Percentiles rank a stretch among this genome's conserved stretches.
These are phyloP conservation scores for Ctenopoma multispine DNA, from an alignment of 2,797 vertebrate species.

Conservation along the genomic window DNA sequence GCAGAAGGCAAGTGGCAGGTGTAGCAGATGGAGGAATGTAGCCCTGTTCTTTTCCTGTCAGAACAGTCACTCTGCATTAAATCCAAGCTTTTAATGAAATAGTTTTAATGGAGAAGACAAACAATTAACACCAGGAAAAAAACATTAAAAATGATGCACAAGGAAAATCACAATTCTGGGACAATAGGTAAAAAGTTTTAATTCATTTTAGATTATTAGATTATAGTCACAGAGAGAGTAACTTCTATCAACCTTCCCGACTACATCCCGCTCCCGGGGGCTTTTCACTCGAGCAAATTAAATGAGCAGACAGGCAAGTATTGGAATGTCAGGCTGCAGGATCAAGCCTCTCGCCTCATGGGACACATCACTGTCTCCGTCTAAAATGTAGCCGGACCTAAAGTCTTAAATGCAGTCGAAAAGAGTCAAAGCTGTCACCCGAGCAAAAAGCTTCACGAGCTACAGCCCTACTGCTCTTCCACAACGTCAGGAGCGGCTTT, in stretches of 20 bases:
- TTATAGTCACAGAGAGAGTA: neutral
- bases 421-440: slow-evolving; percentile 12
- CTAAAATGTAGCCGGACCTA: slow-evolving; percentile 18
- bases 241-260: neutral
- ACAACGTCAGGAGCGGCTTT: slow-evolving; percentile 2
- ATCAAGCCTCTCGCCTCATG: slow-evolving; percentile 28
- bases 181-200: no score
- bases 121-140: neutral
- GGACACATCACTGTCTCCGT: slow-evolving; percentile 29
- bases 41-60: slow-evolving; percentile 18
- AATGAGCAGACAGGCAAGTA: slow-evolving; percentile 38
- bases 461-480: neutral
- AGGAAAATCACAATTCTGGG: neutral
- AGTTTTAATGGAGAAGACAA: neutral
- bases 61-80: neutral
- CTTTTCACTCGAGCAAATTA: slow-evolving; percentile 52
- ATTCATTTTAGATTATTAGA: neutral
- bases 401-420: slow-evolving; percentile 37
- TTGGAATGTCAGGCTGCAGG: slow-evolving; percentile 36
- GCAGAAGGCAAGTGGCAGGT: slow-evolving; percentile 68
- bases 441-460: slow-evolving; percentile 8
- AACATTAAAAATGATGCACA: neutral
- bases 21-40: slow-evolving; percentile 55
- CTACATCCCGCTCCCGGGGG: slow-evolving; percentile 25
- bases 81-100: neutral